These are phyloP conservation scores for Pomatostomus ruficeps DNA, from an alignment of 2,113 vertebrate genomes.

Conservation along the genomic window DNA sequence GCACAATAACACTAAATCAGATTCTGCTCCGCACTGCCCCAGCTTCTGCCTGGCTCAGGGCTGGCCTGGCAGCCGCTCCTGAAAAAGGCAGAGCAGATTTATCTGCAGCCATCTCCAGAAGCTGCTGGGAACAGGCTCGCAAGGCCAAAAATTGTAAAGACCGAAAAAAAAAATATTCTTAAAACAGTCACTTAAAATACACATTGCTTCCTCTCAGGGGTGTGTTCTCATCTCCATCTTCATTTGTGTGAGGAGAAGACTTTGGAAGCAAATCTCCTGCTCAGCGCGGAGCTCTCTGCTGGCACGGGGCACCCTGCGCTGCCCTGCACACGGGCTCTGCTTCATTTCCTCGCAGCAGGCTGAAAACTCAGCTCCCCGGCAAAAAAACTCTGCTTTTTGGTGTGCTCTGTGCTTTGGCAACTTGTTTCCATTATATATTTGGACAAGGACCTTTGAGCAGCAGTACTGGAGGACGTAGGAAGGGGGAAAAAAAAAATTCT, in stretches of 20 bases:
- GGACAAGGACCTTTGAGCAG: background rate
- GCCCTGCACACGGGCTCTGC: background rate
- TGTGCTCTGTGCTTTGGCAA: fast-evolving
- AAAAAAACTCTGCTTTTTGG: background rate
- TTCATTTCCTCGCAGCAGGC: background rate
- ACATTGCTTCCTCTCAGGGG: background rate
- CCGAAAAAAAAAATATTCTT: fast-evolving
- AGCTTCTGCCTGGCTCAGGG: background rate
- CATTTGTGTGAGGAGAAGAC: background rate
- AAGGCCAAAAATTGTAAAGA: background rate
- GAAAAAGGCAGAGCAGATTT: background rate
- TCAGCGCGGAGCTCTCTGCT: background rate
- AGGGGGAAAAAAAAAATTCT: background rate
- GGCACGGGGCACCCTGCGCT: background rate
- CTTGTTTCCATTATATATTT: background rate
- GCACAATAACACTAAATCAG: background rate
- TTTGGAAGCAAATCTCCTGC: background rate
- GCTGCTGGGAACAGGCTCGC: background rate
- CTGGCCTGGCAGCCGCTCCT: background rate
- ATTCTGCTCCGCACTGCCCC: background rate
- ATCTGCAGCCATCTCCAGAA: background rate
- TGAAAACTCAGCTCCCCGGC: background rate
- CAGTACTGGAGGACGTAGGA: fast-evolving
- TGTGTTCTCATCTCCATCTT: background rate
- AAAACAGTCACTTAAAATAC: background rate